Percentiles rank a stretch among this genome's conserved stretches.
phyloP scores from a whole-genome alignment of 2,113 vertebrate genomes.

The Shinisaurus crocodilurus region DNA sequence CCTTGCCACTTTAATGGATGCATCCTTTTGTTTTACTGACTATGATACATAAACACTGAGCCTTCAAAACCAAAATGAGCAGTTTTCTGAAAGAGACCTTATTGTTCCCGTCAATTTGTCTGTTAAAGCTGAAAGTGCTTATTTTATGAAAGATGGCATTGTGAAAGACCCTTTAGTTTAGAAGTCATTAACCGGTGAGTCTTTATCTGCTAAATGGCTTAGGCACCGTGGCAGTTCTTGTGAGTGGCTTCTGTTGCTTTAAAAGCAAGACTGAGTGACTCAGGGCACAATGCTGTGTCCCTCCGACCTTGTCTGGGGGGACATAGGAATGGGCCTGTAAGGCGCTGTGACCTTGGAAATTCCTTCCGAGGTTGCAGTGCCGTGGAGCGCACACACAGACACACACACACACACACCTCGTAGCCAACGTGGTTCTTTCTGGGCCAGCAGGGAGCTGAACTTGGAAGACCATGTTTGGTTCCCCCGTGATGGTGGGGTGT shows the following conservation, averaged over 20 bases:
- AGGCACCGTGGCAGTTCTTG: not conserved
- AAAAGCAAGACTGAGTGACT: not conserved
- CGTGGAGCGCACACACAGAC: too few species aligned
- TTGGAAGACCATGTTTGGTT: too few species aligned
- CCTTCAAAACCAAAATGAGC: not conserved
- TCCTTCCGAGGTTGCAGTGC: too few species aligned
- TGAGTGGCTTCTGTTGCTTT: fast-evolving
- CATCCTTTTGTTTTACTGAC: slow-evolving; percentile 57
- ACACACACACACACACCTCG: too few species aligned
- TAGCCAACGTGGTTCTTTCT: too few species aligned
- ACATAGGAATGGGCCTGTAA: too few species aligned
- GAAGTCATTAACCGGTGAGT: fast-evolving
- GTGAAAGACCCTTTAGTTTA: fast-evolving
- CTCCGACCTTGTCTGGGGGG: too few species aligned
- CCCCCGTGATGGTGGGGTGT: too few species aligned
- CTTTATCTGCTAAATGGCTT: not conserved
- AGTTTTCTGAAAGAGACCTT: not conserved
- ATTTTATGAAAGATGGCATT: not conserved
- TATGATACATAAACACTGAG: slow-evolving; percentile 37
- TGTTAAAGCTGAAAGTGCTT: not conserved
- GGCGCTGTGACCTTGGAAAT: too few species aligned
- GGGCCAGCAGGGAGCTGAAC: too few species aligned
- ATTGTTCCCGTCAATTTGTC: not conserved
- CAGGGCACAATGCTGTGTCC: too few species aligned
- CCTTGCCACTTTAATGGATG: slow-evolving; percentile 34